Evolutionary conservation across 2,888 invertebrate genomes (phyloP).

Genomic region (Chromoteleia sp.): DNA sequence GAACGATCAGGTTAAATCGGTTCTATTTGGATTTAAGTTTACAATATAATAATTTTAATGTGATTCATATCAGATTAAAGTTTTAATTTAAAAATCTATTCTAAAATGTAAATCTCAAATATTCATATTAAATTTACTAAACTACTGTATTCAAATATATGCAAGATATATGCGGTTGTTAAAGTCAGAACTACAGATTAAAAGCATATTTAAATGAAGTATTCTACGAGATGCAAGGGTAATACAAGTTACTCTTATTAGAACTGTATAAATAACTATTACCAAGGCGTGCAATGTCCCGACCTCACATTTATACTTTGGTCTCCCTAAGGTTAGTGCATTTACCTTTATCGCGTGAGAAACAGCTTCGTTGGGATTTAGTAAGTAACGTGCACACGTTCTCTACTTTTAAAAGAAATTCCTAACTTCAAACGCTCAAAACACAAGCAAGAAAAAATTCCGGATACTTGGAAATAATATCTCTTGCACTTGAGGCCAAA

Average conservation of each 20-base stretch:
- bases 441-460: background rate
- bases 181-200: no score
- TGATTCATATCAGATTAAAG: no score
- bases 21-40: no score
- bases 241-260: background rate
- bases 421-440: background rate
- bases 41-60: no score
- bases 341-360: slow-evolving; percentile 35
- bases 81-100: no score
- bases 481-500: no score
- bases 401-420: slow-evolving; percentile 16
- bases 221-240: background rate
- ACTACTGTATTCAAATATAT: no score
- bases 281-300: slow-evolving; percentile 11
- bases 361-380: slow-evolving; percentile 37
- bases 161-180: no score
- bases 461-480: no score
- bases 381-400: slow-evolving; percentile 14
- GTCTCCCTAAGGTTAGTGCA: slow-evolving; percentile 17
- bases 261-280: slow-evolving; percentile 11
- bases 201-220: background rate
- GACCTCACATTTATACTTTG: slow-evolving; percentile 20
- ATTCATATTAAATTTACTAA: no score
- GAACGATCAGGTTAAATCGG: no score
- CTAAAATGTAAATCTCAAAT: no score